These are phyloP conservation scores for Folsomia manolachei DNA, from an alignment of 2,888 invertebrate species.

Conservation along the genomic window DNA sequence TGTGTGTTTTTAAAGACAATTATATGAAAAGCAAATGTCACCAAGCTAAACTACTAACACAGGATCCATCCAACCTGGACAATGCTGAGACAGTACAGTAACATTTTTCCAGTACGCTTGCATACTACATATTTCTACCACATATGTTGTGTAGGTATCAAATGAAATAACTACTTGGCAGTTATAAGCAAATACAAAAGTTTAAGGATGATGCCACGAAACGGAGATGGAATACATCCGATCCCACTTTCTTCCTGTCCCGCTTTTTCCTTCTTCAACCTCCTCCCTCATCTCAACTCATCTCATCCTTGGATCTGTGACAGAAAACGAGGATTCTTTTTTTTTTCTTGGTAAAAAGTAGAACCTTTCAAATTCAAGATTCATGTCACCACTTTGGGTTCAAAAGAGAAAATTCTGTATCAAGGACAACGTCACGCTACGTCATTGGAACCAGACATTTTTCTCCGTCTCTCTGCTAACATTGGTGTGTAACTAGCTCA, in stretches of 20 bases:
- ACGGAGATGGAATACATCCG: background rate
- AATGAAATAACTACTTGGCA: too few species aligned
- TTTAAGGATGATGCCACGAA: background rate
- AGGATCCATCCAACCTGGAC: background rate
- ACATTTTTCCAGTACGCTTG: too few species aligned
- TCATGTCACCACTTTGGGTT: constrained; percentile 15
- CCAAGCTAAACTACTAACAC: too few species aligned
- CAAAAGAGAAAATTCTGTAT: constrained; percentile 16
- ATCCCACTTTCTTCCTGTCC: background rate
- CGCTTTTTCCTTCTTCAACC: background rate
- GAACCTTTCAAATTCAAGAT: constrained; percentile 18
- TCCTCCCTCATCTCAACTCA: too few species aligned
- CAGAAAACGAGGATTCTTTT: background rate
- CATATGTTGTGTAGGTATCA: too few species aligned
- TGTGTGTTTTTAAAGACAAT: background rate
- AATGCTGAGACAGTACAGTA: too few species aligned
- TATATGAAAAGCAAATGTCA: background rate
- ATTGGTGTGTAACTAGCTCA: background rate
- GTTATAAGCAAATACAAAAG: background rate
- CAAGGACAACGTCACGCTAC: too few species aligned
- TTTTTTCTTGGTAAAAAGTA: background rate
- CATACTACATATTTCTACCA: background rate
- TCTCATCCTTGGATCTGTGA: background rate
- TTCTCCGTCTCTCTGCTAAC: background rate
- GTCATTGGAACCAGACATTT: constrained; percentile 9